Evolutionary conservation across 2,113 vertebrate genomes (phyloP).

Genomic region (human): GRCh38 chr5:130169501-130170000

Average conservation of each 20-base stretch:
- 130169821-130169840: background rate
- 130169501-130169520: background rate
- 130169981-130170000: background rate
- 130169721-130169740: background rate
- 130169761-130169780: background rate
- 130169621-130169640: background rate
- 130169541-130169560: background rate
- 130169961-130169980: background rate
- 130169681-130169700: background rate
- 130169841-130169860: background rate
- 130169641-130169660: background rate
- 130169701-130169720: background rate
- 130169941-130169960: background rate
- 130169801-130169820: background rate
- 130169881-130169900: background rate
- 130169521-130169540: background rate
- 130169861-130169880: background rate
- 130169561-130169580: background rate
- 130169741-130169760: background rate
- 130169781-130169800: background rate
- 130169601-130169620: background rate
- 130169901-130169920: background rate
- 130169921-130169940: background rate
- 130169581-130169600: background rate
- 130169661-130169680: background rate